phyloP scores from a whole-genome alignment of 2,113 vertebrate genomes.

The Thinocorus orbignyianus region DNA sequence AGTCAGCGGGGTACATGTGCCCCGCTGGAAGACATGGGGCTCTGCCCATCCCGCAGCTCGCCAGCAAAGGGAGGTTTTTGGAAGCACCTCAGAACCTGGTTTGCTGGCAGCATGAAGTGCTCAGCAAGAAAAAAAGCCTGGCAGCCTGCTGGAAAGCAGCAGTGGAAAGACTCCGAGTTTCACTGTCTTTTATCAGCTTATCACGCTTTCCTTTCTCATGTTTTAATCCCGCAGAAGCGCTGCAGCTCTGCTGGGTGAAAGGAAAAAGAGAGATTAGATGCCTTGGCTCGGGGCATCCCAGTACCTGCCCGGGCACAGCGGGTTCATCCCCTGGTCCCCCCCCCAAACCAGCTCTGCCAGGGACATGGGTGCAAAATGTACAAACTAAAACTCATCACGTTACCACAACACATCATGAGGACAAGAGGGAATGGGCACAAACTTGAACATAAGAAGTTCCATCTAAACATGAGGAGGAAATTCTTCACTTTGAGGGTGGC shows the following conservation, averaged over 20 bases:
- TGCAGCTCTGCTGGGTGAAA: background rate
- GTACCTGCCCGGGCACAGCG: background rate
- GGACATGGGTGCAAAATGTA: background rate
- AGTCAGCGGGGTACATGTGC: background rate
- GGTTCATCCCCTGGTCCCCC: background rate
- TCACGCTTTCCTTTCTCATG: background rate
- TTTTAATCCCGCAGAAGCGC: background rate
- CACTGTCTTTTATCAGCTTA: background rate
- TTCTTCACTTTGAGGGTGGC: too few species aligned
- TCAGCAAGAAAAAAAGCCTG: background rate
- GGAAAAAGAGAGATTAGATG: background rate
- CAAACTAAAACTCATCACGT: background rate
- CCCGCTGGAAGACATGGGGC: background rate
- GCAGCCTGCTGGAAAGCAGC: background rate
- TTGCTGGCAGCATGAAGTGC: background rate
- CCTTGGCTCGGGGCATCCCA: accelerated
- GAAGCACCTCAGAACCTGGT: background rate
- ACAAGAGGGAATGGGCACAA: too few species aligned
- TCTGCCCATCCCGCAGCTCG: background rate
- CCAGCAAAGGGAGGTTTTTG: background rate
- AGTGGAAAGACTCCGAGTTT: background rate
- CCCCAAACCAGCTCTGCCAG: background rate
- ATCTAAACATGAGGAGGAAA: too few species aligned
- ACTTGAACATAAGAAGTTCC: too few species aligned
- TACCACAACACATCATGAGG: too few species aligned